Conservation (phyloP, 2,888 invertebrate species). For the Carpatolechia fugitivella region DNA sequence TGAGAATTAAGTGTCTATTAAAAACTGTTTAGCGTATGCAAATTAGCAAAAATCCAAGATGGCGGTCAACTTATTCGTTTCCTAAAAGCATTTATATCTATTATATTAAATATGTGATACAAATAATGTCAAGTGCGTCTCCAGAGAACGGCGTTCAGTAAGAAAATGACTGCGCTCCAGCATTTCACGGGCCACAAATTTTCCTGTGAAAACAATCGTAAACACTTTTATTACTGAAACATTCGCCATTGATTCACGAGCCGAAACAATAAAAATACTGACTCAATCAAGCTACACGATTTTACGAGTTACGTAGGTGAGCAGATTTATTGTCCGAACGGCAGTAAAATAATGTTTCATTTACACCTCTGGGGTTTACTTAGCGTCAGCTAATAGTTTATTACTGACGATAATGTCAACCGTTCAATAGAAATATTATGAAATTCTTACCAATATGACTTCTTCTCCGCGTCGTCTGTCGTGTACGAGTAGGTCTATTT, state of each 20-base stretch:
- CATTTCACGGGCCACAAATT: slow-evolving; percentile 76
- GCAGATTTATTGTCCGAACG: slow-evolving; percentile 64
- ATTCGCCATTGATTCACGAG: slow-evolving; percentile 77
- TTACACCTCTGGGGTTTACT: slow-evolving; percentile 54
- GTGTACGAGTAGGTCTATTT: too few species aligned
- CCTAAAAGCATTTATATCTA: too few species aligned
- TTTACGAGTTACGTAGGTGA: slow-evolving; percentile 72
- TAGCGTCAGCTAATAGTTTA: slow-evolving; percentile 24
- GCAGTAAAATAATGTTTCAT: slow-evolving; percentile 68
- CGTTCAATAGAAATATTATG: too few species aligned
- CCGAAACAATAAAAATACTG: slow-evolving; percentile 77
- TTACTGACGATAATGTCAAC: slow-evolving; percentile 1
- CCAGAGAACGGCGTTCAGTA: slow-evolving; percentile 48
- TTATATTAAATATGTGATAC: too few species aligned
- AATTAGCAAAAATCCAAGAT: too few species aligned
- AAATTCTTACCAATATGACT: too few species aligned
- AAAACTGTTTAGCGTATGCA: too few species aligned
- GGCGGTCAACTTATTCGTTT: too few species aligned
- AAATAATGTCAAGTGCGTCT: slow-evolving; percentile 53
- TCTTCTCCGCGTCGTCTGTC: too few species aligned
- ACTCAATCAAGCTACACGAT: slow-evolving; percentile 75
- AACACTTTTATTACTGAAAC: slow-evolving; percentile 75
- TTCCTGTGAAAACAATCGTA: slow-evolving; percentile 77
- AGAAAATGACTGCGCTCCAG: slow-evolving; percentile 63
- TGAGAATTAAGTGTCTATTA: too few species aligned